Percentiles rank a stretch among this genome's conserved stretches.
These are phyloP conservation scores for Thryonomys swinderianus DNA, from an alignment of 2,113 vertebrate genomes.

Conservation along the genomic window DNA sequence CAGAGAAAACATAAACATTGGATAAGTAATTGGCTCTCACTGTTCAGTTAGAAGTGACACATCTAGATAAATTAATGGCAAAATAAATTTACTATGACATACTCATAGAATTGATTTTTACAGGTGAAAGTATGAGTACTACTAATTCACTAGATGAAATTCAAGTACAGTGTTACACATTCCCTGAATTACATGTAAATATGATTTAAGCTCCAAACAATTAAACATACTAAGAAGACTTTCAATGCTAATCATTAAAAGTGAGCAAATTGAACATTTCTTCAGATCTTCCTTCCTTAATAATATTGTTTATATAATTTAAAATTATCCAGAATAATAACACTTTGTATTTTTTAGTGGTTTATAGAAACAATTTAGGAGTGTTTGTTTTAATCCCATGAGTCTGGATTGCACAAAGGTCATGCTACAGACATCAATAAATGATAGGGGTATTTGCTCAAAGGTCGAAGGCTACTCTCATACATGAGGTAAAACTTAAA, in stretches of 20 bases:
- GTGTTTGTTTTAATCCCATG: background rate
- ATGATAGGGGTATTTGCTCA: background rate
- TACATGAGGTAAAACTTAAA: background rate
- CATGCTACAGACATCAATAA: background rate
- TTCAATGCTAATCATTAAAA: conserved; percentile 53
- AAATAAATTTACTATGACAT: conserved; percentile 25
- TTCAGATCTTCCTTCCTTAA: conserved; percentile 1
- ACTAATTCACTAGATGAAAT: background rate
- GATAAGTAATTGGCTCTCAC: background rate
- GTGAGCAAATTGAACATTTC: conserved; percentile 33
- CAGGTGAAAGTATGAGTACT: conserved; percentile 6
- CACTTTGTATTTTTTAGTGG: background rate
- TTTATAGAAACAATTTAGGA: background rate
- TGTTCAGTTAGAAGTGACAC: conserved; percentile 11
- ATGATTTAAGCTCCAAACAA: conserved; percentile 35
- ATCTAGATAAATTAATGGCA: conserved; percentile 38
- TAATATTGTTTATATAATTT: conserved; percentile 49
- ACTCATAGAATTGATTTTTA: conserved; percentile 22
- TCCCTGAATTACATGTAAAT: conserved; percentile 28
- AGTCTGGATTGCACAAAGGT: background rate
- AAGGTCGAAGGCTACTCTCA: background rate
- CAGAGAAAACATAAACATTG: background rate
- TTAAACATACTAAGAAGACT: conserved; percentile 39
- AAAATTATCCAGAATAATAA: conserved; percentile 25
- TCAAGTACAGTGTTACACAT: background rate